Evolutionary conservation across 1,140 invertebrate species (phyloP), one percentile per base, ranked within the genome.

Genomic region (Battus philenor): DNA sequence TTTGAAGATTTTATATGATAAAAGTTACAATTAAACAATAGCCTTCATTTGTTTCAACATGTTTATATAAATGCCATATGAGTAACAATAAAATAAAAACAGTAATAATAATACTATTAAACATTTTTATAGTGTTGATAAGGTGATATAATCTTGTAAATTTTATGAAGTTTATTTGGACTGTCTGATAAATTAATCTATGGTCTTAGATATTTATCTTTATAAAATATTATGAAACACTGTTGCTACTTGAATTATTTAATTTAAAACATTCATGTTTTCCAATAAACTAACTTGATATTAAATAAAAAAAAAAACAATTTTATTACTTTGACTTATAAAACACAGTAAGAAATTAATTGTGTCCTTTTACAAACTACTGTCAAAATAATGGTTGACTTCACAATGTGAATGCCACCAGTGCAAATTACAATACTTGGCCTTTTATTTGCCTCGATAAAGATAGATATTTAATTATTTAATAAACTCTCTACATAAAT

Each of bases 161-260:
- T 29, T 41, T 41, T 16, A 41, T 27, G 8, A 11, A 9, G n/a
- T n/a, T 29, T 41, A 39, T 12, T 39, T 27, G 27, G 29, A 13
- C 29, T 17, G 24, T 41, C 38, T 29, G 38, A 41, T 41, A 41
- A 41, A 41, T 41, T 41, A 41, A 41, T 41, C 38, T 10, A 29
- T 30, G 9, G 29, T 30, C 29, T 11, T 15, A 27, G 24, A 41
- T 7, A 41, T 27, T 41, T 41, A 41, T 41, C 24, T 29, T 29
- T 41, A 41, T 41, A 12, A 7, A 17, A 11, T 11, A 6, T 39
- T 39, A n/a, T 39, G n/a, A 8, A 4, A 15, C 8, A 6, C 13
- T 26, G 24, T 41, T 29, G 24, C 38, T 41, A 41, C 38, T 41
- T 29, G 24, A 17, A 17, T 18, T 31, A 12, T 17, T 41, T 11